Evolutionary conservation across 2,797 vertebrate species (phyloP).

Genomic region (Protonibea diacanthus): DNA sequence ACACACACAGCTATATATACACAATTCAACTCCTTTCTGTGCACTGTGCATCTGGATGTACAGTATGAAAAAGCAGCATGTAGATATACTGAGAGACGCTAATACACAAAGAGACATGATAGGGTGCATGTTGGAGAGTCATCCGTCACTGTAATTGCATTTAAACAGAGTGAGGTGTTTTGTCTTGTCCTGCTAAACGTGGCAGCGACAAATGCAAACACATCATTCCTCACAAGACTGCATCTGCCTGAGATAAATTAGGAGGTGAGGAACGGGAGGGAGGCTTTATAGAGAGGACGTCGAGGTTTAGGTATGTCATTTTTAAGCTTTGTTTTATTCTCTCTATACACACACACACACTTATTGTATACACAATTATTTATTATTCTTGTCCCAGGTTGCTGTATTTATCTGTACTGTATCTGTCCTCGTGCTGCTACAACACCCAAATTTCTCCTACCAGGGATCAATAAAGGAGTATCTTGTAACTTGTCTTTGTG

Average conservation of each 20-base stretch:
- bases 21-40: not conserved
- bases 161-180: conserved; percentile 57
- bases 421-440: too few species aligned
- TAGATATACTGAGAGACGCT: conserved; percentile 6
- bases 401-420: too few species aligned
- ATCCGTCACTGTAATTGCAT: conserved; percentile 62
- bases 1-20: not conserved
- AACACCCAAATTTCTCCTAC: too few species aligned
- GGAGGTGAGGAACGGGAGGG: not conserved
- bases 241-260: conserved; percentile 11
- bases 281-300: not conserved
- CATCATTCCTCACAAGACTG: conserved; percentile 40
- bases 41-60: not conserved
- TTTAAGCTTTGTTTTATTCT: conserved; percentile 1
- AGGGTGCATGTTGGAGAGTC: conserved; percentile 19
- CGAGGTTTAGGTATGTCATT: not conserved
- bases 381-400: too few species aligned
- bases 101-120: not conserved
- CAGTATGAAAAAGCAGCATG: not conserved
- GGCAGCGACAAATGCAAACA: conserved; percentile 54
- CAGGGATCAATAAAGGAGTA: too few species aligned
- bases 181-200: conserved; percentile 50
- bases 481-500: not conserved
- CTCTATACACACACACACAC: not conserved
- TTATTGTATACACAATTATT: too few species aligned